Base-by-base conservation (phyloP, 1,140 invertebrate species). In the Lasioglossum baleicum region DNA sequence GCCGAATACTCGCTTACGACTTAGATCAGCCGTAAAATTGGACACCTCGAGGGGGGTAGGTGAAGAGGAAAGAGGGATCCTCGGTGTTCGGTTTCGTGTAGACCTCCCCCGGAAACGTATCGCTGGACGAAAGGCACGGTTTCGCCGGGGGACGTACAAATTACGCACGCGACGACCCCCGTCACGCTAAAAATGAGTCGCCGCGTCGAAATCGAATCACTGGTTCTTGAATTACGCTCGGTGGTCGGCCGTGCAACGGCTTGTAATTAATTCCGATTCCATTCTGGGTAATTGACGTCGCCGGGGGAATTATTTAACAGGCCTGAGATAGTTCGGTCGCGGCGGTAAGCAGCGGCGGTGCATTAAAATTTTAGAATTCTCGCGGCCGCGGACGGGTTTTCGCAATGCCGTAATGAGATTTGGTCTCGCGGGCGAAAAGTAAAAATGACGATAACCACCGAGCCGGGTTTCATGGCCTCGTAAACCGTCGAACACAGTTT, bases 1-100 rank as follows among this genome's bases (percentile, higher is more conserved):
- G 61, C 72, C 31, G n/a, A 20, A 7, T 53, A 31, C 66, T 63
- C 64, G 71, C 77, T 83, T 73, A 78, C 76, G 69, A 56, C 76
- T 73, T 83, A 86, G 65, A 83, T 83, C 75, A 78, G 58, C 70
- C 71, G 70, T 87, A 87, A 86, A 87, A 86, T 87, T 74, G 81
- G 75, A 83, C 80, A 71, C 35, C 60, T 26, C 22, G 72, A 83
- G 78, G 81, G 74, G 85, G 72, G 86, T 75, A 81, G 74, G 82
- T 69, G 83, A 35, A 11, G 11, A 0, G 44, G 44, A 10, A 48
- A 48, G 10, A 48, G 44, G 44, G 11, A 11, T 86, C 85, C 81
- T 61, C 35, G 61, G 78, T 78, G 65, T 78, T 68, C 69, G 58
- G 22, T 86, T 77, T 74, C 76, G 35, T 35, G 8, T 56, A 35